These are phyloP conservation scores for Holotrichia oblita DNA, from an alignment of 1,140 invertebrate genomes.

Conservation along the genomic window DNA sequence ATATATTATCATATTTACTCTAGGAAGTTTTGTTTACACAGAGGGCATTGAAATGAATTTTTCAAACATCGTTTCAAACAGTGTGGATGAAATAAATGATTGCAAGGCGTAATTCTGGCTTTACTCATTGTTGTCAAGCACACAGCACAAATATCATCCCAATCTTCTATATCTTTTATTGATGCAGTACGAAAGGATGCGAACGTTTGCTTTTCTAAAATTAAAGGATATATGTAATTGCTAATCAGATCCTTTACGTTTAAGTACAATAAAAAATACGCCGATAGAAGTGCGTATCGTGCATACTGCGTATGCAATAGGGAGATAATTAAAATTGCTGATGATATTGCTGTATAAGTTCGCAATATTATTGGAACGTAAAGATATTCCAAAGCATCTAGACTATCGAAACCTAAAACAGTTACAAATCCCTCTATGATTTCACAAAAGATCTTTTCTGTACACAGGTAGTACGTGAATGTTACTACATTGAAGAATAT, in stretches of 20 bases:
- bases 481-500: constrained; percentile 70
- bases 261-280: constrained; percentile 75
- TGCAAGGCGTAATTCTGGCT: constrained; percentile 77
- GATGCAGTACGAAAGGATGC: constrained; percentile 72
- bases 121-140: constrained; percentile 74
- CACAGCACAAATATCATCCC: constrained; percentile 80
- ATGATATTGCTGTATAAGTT: constrained; percentile 63
- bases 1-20: not conserved
- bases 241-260: constrained; percentile 68
- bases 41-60: constrained; percentile 72
- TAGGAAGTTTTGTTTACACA: constrained; percentile 68
- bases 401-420: constrained; percentile 66
- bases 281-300: constrained; percentile 60
- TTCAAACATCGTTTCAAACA: constrained; percentile 76
- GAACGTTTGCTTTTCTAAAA: constrained; percentile 67
- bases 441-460: constrained; percentile 72
- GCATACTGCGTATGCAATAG: constrained; percentile 59
- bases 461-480: constrained; percentile 64
- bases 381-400: constrained; percentile 73
- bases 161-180: constrained; percentile 68
- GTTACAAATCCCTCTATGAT: constrained; percentile 66
- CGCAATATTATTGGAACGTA: constrained; percentile 71
- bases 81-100: constrained; percentile 79
- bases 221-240: constrained; percentile 66
- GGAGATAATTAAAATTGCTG: constrained; percentile 61